Evolutionary conservation across 2,888 invertebrate genomes (phyloP).

Genomic region (Agrotis segetum): DNA sequence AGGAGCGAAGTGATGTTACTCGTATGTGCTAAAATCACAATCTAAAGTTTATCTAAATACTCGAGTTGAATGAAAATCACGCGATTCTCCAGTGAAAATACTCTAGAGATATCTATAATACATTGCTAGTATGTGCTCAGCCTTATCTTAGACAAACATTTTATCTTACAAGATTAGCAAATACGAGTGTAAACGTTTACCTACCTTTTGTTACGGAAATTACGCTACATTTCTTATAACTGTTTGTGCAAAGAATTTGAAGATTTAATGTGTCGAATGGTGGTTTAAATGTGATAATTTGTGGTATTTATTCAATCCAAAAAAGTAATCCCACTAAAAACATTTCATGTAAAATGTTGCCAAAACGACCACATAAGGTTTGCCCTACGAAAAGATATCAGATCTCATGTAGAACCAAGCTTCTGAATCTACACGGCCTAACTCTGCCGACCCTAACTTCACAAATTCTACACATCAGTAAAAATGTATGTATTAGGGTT

Average conservation of each 20-base stretch:
- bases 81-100: neutral
- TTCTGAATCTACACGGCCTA: too few relatives aligned
- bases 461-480: too few relatives aligned
- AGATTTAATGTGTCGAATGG: slow-evolving; percentile 16
- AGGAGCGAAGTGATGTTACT: too few relatives aligned
- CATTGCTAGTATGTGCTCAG: slow-evolving; percentile 29
- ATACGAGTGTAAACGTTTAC: neutral
- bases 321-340: too few relatives aligned
- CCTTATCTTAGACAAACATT: slow-evolving; percentile 27
- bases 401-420: too few relatives aligned
- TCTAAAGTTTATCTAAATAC: neutral
- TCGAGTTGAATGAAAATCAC: slow-evolving; percentile 24
- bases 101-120: slow-evolving; percentile 16
- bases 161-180: slow-evolving; percentile 31
- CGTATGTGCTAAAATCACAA: neutral
- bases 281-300: slow-evolving; percentile 5
- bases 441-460: too few relatives aligned
- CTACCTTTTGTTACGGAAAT: slow-evolving; percentile 25
- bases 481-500: too few relatives aligned
- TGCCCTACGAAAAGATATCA: too few relatives aligned
- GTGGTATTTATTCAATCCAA: too few relatives aligned
- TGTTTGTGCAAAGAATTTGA: slow-evolving; percentile 12
- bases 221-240: neutral
- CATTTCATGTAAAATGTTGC: too few relatives aligned
- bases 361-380: too few relatives aligned